Conservation (phyloP, 2,113 vertebrate genomes). For the Protobothrops flavoviridis region DNA sequence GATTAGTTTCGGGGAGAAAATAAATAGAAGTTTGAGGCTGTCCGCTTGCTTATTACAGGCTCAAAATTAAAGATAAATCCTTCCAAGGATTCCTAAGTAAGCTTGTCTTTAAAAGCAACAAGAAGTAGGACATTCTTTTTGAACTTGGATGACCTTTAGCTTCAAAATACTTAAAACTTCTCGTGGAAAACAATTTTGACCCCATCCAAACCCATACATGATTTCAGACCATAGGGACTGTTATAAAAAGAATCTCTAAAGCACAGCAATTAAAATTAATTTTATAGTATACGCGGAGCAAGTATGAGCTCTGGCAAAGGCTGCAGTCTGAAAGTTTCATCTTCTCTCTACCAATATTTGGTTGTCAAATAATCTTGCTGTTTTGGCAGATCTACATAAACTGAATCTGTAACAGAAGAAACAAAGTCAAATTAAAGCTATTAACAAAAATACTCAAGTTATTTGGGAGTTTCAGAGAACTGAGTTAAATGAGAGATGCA, state of each 20-base stretch:
- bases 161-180: constrained; percentile 45
- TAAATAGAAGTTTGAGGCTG: constrained; percentile 44
- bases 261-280: constrained; percentile 57
- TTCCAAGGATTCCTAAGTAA: constrained; percentile 20
- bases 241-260: constrained; percentile 67
- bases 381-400: constrained; percentile 86
- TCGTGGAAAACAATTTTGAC: constrained; percentile 27
- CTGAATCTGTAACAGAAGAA: constrained; percentile 82
- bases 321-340: constrained; percentile 52
- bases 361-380: constrained; percentile 76
- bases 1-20: constrained; percentile 52
- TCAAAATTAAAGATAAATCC: constrained; percentile 28
- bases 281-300: constrained; percentile 59
- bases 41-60: constrained; percentile 38
- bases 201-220: constrained; percentile 47
- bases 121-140: constrained; percentile 1
- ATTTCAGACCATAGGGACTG: constrained; percentile 64
- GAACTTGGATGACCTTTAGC: constrained; percentile 25
- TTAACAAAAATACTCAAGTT: not conserved
- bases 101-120: constrained; percentile 37
- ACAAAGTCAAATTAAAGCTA: constrained; percentile 13
- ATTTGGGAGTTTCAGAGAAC: not conserved
- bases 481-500: not conserved
- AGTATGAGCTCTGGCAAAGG: constrained; percentile 60
- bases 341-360: constrained; percentile 71